Evolutionary conservation across 2,797 vertebrate genomes (phyloP), one percentile per base, ranked within the genome.

Genomic region (Sebastes kiyomatsui): DNA sequence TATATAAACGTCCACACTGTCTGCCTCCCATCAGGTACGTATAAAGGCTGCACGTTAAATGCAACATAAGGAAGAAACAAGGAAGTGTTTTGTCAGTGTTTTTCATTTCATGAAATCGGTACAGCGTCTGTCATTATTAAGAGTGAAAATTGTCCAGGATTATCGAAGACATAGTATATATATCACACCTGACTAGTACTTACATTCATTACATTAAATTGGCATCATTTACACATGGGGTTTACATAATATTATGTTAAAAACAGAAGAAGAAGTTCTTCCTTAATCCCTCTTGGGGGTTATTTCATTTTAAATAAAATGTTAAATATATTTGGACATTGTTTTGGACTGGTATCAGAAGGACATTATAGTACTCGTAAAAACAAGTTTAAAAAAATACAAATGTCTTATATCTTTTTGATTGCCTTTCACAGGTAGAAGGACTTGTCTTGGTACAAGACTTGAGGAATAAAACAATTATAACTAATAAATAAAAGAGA

Each of bases 1-100:
- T 27, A 35, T 20, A 23, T 88, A 87, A 90, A 88, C 78, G 80
- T 80, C 86, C 90, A 92, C 90, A 88, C 88, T 83, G 56, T 80
- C 72, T 64, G 64, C 28, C 46, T 84, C 71, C 46, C 80, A 76
- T 80, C 86, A 82, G 77, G 55, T 82, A 69, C 56, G 61, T 67
- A 18, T 27, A 75, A 49, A 61, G 10, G 23, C 65, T 75, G 73
- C 22, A 42, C 70, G 74, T 75, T 68, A 83, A 87, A 72, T 49
- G 46, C 32, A 28, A 68, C 46, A 49, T 23, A 33, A 23, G 27
- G 38, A 71, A 65, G 52, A 38, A 75, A 58, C 4, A 33, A 32
- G 49, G 32, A 67, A 64, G 70, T 14, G 20, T 59, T 87, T 54
- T 6, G 49, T 61, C 16, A n/a, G 18, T 72, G 42, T 32, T 54